Base-by-base conservation (phyloP, 2,888 invertebrate genomes). In the Hemicrepidius hirtus region DNA sequence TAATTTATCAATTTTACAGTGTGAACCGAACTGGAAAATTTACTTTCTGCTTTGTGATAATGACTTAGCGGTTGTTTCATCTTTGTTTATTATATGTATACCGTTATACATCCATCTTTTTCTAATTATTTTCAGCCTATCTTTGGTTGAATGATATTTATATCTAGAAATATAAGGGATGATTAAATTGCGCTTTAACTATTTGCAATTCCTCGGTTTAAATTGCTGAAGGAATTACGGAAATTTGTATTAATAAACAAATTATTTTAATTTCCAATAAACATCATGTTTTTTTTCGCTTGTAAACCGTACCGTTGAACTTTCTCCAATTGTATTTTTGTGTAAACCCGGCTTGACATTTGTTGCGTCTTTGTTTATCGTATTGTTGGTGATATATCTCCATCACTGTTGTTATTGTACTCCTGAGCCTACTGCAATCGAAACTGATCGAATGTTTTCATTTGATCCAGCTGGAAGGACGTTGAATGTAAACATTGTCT, bases 401-500 rank as follows among this genome's bases (percentile, higher is more conserved):
- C 18, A 18, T 65, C 49, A 37, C 44, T 32, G 41, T 64, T 64
- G 55, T 63, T 63, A 28, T 64, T 7, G 18, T 53, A 16, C 5
- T 28, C 44, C 32, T 49, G 16, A 53, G 28, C 16, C 10, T 28
- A 32, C 40, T 55, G 44, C 37, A 64, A 44, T 64, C 21, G 50
- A 62, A 53, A 37, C 18, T 50, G 64, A 69, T 65, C 64, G 60
- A 70, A 70, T 64, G 64, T 64, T 63, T 63, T 68, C 63, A 44
- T 60, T 59, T 21, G 21, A 69, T 68, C 68, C 68, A 73, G 57
- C 66, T 76, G 73, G 70, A 74, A 76, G 71, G 74, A 55, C 73
- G 59, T 46, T 46, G 65, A 75, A 75, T 75, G 69, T 76, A 76
- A 76, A 76, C 76, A 76, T 53, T 70, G 20, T 37, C 32, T 37